Evolutionary conservation across 2,113 vertebrate species (phyloP), one percentile per base, ranked within the genome.

Genomic region (Puma concolor): DNA sequence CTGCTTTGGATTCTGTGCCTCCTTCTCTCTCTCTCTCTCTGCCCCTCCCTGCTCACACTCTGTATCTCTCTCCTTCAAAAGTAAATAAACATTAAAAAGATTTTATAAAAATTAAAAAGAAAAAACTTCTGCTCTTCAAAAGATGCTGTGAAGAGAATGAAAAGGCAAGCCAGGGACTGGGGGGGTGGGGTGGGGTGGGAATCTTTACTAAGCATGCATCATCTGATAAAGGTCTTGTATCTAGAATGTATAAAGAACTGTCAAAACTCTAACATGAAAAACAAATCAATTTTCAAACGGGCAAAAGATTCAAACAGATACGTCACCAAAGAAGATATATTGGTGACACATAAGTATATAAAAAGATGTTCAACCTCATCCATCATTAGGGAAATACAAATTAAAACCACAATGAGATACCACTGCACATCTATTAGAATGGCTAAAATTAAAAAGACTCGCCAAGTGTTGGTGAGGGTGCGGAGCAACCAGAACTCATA

Each of bases 261-360:
- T 92, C 44, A 84, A 91, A 96, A 67, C 48, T 93, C 38, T 44
- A 95, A 86, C 27, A 89, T 69, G 57, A 87, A 92, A 76, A 76
- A 71, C 57, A 87, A 69, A 21, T 87, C 85, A 33, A 86, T 38
- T 88, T 74, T 25, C 72, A 92, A 90, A 97, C 33, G 4, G 63
- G 38, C 72, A 91, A 93, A 72, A 91, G 69, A 87, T 88, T 33
- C 88, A 66, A 80, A 97, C 6, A 90, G 33, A 36, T 9, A 77
- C 19, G 38, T 92, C 38, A 52, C 15, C 50, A 71, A 93, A 95
- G 72, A 91, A 86, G 36, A 77, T 60, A 60, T 17, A 93, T 48
- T 27, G 60, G 31, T 88, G 80, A 85, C 44, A 94, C 95, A 36
- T 83, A 87, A 77, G 41, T 44, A 44, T 25, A 29, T 60, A 60